These are phyloP conservation scores for Palloptera scutellata DNA, from an alignment of 2,888 invertebrate genomes.

Conservation along the genomic window DNA sequence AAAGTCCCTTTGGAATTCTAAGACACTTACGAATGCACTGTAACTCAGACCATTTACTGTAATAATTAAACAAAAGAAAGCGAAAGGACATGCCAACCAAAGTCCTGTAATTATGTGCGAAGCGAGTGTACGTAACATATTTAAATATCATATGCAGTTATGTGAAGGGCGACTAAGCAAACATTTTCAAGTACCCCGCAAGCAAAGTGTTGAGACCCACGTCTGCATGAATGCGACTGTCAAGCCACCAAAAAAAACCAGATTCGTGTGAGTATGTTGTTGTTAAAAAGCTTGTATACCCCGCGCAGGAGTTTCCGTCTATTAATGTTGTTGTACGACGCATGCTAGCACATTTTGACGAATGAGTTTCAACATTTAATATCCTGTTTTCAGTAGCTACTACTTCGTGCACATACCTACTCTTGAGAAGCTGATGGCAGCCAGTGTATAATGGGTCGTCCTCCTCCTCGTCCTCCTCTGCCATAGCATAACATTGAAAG, in stretches of 20 bases:
- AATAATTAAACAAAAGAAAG: no score
- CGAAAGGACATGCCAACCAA: no score
- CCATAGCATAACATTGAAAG: slow-evolving; percentile 30
- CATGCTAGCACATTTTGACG: slow-evolving; percentile 21
- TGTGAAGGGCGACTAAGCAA: slow-evolving; percentile 39
- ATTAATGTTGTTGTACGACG: slow-evolving; percentile 15
- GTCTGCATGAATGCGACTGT: background rate
- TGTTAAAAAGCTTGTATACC: background rate
- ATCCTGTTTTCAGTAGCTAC: slow-evolving; percentile 3
- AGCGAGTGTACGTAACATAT: no score
- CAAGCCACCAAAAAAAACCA: background rate
- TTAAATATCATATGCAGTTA: background rate
- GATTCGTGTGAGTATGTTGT: background rate
- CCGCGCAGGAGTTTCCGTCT: slow-evolving; percentile 2
- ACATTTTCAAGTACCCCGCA: slow-evolving; percentile 38
- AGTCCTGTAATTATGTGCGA: no score
- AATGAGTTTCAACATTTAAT: slow-evolving; percentile 21
- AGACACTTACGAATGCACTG: no score
- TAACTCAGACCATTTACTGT: no score
- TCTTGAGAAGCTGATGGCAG: background rate
- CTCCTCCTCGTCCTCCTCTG: slow-evolving; percentile 9
- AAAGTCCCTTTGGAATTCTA: no score
- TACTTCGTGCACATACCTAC: slow-evolving; percentile 9
- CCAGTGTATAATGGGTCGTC: slow-evolving; percentile 26
- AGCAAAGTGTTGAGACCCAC: slow-evolving; percentile 21